These are phyloP conservation scores for Cetonia aurata DNA, from an alignment of 2,888 invertebrate genomes.

Conservation along the genomic window DNA sequence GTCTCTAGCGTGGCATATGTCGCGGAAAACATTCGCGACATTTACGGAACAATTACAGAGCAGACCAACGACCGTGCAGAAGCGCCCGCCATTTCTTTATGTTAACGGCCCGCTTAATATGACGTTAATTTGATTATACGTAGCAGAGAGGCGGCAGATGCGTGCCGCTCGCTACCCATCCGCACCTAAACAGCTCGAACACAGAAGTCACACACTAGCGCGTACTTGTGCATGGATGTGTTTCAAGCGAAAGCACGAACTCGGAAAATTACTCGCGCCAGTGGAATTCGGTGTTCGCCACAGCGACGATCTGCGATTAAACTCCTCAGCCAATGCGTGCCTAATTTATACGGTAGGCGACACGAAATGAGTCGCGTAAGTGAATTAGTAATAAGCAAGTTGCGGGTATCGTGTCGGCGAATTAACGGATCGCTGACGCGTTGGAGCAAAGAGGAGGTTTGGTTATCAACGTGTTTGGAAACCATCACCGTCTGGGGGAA, in stretches of 20 bases:
- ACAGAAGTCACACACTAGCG: too few relatives aligned
- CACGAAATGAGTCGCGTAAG: too few relatives aligned
- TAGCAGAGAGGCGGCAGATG: constrained; percentile 22
- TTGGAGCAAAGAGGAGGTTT: too few relatives aligned
- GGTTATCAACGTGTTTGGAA: too few relatives aligned
- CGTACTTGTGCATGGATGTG: background rate
- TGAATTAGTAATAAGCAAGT: too few relatives aligned
- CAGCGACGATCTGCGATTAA: too few relatives aligned
- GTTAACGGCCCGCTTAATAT: constrained; percentile 30
- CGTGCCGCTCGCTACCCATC: background rate
- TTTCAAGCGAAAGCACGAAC: constrained; percentile 27
- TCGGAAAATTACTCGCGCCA: constrained; percentile 38
- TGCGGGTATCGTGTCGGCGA: too few relatives aligned
- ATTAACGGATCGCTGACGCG: too few relatives aligned
- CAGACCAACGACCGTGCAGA: background rate
- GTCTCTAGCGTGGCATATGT: constrained; percentile 10
- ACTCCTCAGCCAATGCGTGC: too few relatives aligned
- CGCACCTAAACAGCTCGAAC: too few relatives aligned
- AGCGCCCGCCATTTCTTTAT: constrained; percentile 19
- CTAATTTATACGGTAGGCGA: too few relatives aligned
- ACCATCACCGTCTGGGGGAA: too few relatives aligned
- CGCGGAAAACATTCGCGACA: constrained; percentile 31
- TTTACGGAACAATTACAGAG: constrained; percentile 29
- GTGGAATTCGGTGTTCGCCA: constrained; percentile 20
- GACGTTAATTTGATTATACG: constrained; percentile 32